Evolutionary conservation across 2,113 vertebrate genomes (phyloP), one percentile per base, ranked within the genome.

Genomic region (Vidua chalybeata): DNA sequence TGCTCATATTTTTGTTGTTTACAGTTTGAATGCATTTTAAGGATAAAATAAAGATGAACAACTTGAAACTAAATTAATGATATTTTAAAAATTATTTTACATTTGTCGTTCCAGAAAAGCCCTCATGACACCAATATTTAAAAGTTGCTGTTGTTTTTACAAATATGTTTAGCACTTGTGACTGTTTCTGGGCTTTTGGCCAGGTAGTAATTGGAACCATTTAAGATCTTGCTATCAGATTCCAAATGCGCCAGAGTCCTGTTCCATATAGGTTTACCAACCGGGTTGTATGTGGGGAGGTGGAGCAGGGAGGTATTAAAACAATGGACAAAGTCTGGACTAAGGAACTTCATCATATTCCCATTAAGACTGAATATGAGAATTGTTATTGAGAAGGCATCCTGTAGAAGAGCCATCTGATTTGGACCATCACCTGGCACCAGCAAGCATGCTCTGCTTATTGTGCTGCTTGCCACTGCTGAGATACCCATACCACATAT

Each of bases 151-250:
- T 64, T 93, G 77, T 75, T 96, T 92, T 87, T 87, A 84, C 77
- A 87, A 89, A 87, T 81, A 68, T 61, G 11, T 89, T 96, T 94
- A 80, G 76, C 61, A 79, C 66, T 89, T 18, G 1, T 84, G 84
- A 90, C 49, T 94, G 52, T 72, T 93, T 90, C 94, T 95, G 93
- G 92, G 90, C 92, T 96, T 87, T 92, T 72, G 62, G 92, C 94
- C 94, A 95, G n/a, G 37, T 66, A 45, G 49, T 67, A 92, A 90
- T 95, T 95, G 64, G 73, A 88, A 84, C 75, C 61, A 75, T 64
- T 93, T 92, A 96, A 82, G 68, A 88, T 92, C 83, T 92, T 1
- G 1, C 68, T 90, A 35, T 56, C 80, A 82, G 83, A 89, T 92
- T 84, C 48, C 37, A 86, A 89, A 78, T 48, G 61, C 61, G 56